Base-by-base conservation (phyloP, 2,888 invertebrate genomes). In the Trichopoda pennipes region DNA sequence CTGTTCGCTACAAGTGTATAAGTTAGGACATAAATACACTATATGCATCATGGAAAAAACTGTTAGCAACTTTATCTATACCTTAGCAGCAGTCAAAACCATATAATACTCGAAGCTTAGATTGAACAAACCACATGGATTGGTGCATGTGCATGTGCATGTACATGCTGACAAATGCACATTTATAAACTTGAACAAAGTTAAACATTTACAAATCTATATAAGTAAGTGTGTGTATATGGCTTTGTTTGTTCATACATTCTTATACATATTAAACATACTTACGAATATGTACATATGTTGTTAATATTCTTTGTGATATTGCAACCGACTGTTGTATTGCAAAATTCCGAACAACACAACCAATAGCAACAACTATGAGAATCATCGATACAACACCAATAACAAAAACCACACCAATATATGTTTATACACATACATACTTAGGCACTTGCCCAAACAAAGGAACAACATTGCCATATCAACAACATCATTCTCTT, bases 341-440 rank as follows among this genome's bases (percentile, higher is more conserved):
- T 85, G 75, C 47, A 47, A n/a, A 47, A 47, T 9, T 17, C 9
- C 17, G 17, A 17, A 49, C 9, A 49, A 49, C 47, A 49, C 17
- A 19, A 17, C n/a, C n/a, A n/a, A 17, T 19, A 49, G 17, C 47
- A 49, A 44, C 16, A 61, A 56, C 60, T 83, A 69, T 85, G 85
- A 84, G 83, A 86, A 86, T 85, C 81, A 84, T 82, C 80, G 55
- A 79, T 81, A 74, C 73, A 84, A 76, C 79, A 81, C 51, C 66
- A 58, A 72, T 44, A 49, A 78, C 73, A 64, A 47, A 21, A 56
- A 80, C 83, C 83, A 80, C 70, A 53, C 60, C 72, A 83, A 63
- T 61, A 38, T 68, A 9, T 61, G n/a, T 53, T n/a, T 38, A 38
- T 47, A 53, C 44, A 53, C 21, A 53, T 14, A 44, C 19, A n/a